Evolutionary conservation across 2,113 vertebrate species (phyloP).

Genomic region (Camelus dromedarius): DNA sequence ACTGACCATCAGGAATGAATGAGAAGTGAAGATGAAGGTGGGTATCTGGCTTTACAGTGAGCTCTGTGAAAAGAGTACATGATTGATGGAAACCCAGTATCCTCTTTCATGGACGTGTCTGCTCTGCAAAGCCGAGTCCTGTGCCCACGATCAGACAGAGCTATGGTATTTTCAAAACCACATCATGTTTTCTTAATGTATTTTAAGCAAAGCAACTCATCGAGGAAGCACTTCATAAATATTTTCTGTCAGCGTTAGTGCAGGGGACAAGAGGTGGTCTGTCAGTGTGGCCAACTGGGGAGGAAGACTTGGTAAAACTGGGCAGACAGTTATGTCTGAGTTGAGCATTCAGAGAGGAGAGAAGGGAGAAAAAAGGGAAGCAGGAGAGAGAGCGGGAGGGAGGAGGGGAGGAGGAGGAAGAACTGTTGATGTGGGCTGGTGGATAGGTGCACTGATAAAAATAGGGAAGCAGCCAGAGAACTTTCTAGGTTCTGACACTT

Average conservation of each 20-base stretch:
- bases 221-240: not conserved
- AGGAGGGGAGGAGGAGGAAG: rapidly evolving
- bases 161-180: slow-evolving; percentile 43
- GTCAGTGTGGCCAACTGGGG: not conserved
- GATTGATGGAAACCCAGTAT: not conserved
- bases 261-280: not conserved
- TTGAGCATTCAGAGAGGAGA: not conserved
- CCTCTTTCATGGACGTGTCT: not conserved
- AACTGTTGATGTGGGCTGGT: not conserved
- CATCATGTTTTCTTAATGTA: slow-evolving; percentile 68
- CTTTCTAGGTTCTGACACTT: not conserved
- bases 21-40: not conserved
- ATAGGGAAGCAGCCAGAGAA: not conserved
- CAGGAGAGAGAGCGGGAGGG: rapidly evolving
- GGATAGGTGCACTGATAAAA: not conserved
- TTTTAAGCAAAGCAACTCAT: slow-evolving; percentile 17
- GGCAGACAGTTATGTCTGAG: not conserved
- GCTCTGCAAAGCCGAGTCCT: not conserved
- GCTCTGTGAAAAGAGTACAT: not conserved
- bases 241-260: slow-evolving; percentile 35
- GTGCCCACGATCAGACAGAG: not conserved
- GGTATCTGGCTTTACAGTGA: not conserved
- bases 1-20: not conserved
- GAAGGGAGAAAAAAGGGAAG: not conserved
- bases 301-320: not conserved